Conservation (phyloP, 2,888 invertebrate genomes). For the Papilio elwesi region DNA sequence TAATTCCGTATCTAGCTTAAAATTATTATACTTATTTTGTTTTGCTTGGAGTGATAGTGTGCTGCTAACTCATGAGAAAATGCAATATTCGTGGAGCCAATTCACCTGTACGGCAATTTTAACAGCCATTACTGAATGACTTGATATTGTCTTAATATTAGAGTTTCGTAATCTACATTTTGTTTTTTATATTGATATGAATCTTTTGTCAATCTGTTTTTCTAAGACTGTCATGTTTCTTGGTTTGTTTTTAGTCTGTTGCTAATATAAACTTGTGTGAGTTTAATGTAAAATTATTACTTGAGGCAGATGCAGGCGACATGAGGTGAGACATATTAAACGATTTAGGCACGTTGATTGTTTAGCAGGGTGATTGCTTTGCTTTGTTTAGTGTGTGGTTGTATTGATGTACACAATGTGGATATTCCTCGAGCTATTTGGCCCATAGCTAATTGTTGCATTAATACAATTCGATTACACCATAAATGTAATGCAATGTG, state of each 20-base stretch:
- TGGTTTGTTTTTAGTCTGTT: slow-evolving; percentile 7
- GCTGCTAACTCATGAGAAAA: too few species aligned
- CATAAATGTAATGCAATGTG: not conserved
- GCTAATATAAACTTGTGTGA: not conserved
- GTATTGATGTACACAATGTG: not conserved
- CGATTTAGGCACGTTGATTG: slow-evolving; percentile 1
- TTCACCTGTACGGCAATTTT: not conserved
- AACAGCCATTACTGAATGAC: not conserved
- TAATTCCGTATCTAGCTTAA: too few species aligned
- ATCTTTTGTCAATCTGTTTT: not conserved
- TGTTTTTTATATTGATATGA: not conserved
- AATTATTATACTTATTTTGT: too few species aligned
- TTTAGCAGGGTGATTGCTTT: not conserved
- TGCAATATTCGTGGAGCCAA: not conserved
- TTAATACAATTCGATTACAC: not conserved
- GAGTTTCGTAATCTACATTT: not conserved
- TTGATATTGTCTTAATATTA: not conserved
- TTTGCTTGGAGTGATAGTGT: too few species aligned
- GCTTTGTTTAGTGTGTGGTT: slow-evolving; percentile 6
- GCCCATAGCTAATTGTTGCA: not conserved
- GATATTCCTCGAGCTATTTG: not conserved
- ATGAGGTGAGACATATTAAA: not conserved
- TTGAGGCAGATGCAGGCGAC: not conserved
- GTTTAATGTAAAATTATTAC: not conserved
- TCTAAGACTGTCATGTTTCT: not conserved